These are phyloP conservation scores for Diadema setosum DNA, from an alignment of 35 echinoderm and acorn worm species.

Conservation along the genomic window DNA sequence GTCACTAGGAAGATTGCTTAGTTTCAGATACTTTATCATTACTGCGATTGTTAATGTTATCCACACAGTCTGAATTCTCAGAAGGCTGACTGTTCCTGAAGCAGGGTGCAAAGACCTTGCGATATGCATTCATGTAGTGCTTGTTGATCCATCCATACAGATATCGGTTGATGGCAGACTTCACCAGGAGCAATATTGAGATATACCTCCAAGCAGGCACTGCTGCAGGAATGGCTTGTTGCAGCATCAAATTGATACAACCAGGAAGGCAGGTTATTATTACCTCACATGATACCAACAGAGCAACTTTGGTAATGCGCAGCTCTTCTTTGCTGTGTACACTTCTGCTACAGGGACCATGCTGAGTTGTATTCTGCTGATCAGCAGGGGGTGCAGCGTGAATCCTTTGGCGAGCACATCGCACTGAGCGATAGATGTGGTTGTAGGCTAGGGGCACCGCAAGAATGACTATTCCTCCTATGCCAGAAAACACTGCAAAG, in stretches of 20 bases:
- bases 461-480: background rate
- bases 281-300: constrained; percentile 30
- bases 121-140: background rate
- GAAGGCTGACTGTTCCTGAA: too few relatives aligned
- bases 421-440: constrained; percentile 32
- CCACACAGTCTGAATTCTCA: too few relatives aligned
- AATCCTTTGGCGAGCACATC: constrained; percentile 3
- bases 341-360: too few relatives aligned
- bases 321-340: constrained; percentile 37
- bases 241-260: constrained; percentile 53
- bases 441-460: constrained; percentile 54
- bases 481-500: background rate
- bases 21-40: too few relatives aligned
- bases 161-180: constrained; percentile 71
- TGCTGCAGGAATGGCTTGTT: constrained; percentile 10
- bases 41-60: too few relatives aligned
- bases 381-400: background rate
- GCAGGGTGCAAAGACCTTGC: background rate
- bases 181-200: constrained; percentile 51
- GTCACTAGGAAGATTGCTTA: too few relatives aligned
- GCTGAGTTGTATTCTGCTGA: background rate
- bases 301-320: constrained; percentile 53
- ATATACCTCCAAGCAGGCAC: constrained; percentile 7
- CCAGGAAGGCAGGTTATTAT: constrained; percentile 69
- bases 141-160: constrained; percentile 71